phyloP scores from a whole-genome alignment of 2,113 vertebrate species.

The Chinchilla lanigera region DNA sequence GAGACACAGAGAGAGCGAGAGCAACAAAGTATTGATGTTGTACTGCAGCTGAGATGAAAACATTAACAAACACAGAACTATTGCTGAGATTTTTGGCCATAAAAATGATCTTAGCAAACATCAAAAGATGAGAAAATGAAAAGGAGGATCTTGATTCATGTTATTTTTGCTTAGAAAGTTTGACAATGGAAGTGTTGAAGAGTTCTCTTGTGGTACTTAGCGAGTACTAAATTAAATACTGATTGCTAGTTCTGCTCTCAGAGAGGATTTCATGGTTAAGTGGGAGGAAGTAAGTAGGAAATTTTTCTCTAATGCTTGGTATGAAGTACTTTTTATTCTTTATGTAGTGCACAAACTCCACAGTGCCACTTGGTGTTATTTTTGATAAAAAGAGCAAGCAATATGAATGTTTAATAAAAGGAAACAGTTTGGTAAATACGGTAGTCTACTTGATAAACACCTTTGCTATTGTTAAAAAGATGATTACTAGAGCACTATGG shows the following conservation, averaged over 20 bases:
- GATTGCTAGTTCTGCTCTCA: not conserved
- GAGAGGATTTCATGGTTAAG: not conserved
- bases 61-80: not conserved
- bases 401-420: not conserved
- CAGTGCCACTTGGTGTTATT: not conserved
- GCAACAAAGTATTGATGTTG: not conserved
- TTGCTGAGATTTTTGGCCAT: not conserved
- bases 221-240: not conserved
- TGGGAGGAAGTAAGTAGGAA: not conserved
- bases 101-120: not conserved
- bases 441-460: no score
- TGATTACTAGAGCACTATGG: not conserved
- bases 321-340: not conserved
- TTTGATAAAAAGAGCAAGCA: not conserved
- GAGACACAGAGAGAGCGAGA: not conserved
- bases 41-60: not conserved
- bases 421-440: not conserved
- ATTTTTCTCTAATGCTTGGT: not conserved
- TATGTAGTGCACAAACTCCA: not conserved
- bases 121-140: not conserved
- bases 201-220: not conserved
- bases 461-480: not conserved
- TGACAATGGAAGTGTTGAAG: not conserved
- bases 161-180: not conserved
- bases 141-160: not conserved